Evolutionary conservation across 2,797 vertebrate species (phyloP), one percentile per base, ranked within the genome.

Genomic region (Clarias laeviceps): DNA sequence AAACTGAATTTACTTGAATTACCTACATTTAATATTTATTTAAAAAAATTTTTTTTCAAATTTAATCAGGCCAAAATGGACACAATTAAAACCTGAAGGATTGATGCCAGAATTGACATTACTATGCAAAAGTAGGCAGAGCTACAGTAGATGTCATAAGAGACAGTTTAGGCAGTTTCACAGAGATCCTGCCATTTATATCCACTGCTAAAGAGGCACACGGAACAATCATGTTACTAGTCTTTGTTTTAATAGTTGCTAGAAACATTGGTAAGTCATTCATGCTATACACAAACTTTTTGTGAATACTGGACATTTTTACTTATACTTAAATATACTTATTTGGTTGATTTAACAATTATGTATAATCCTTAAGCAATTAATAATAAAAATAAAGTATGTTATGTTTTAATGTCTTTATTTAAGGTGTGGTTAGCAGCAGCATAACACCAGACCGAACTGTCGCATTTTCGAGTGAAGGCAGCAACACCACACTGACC

Each of bases 401-500:
- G 27, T 61, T 54, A 45, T 45, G 18, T 32, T 69, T 2, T 22
- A 61, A 69, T 70, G 4, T 62, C 4, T 70, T 82, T 57, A 54
- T 34, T 82, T 83, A 5, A 45, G 32, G 59, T 54, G 24, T 40
- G 57, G 54, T 29, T 20, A 73, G 29, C n/a, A n/a, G 45, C 32
- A 64, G 5, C 20, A 87, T 87, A n/a, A 78, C 20, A 72, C 57
- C 83, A 56, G 72, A 85, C 18, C 56, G 66, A 32, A 56, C 12
- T 57, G 40, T 34, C 3, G 20, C 29, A 27, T 7, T 12, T 20
- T 62, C 65, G 32, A 54, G 15, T 24, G 82, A 86, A 59, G 24
- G 73, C 57, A 17, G 73, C n/a, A 27, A 32, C 40, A 54, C 78
- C 37, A 85, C 74, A 18, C 14, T 88, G 50, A 84, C 79, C 77